These are phyloP conservation scores for Meganola albula DNA, from an alignment of 2,888 invertebrate species.

Conservation along the genomic window DNA sequence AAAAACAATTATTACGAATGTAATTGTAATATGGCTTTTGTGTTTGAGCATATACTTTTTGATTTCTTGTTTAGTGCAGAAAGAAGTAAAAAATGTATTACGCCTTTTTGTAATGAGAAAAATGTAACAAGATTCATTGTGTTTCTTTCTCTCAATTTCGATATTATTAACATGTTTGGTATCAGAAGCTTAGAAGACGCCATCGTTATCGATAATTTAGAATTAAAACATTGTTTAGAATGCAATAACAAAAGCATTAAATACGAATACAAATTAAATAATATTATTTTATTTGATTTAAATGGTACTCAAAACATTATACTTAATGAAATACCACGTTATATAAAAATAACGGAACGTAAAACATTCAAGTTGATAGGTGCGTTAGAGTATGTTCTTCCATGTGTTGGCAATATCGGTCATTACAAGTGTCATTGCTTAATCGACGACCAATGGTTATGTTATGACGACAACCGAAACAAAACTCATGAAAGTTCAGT, in stretches of 20 bases:
- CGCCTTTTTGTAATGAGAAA: conserved; percentile 9
- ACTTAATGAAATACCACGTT: conserved; percentile 9
- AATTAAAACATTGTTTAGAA: neutral
- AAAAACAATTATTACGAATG: conserved; percentile 10
- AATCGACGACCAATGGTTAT: conserved; percentile 4
- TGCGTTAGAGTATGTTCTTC: neutral
- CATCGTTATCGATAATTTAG: neutral
- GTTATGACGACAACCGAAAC: conserved; percentile 3
- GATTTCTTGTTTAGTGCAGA: conserved; percentile 7
- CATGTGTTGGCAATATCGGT: neutral
- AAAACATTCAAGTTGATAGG: conserved; percentile 6
- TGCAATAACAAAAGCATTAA: conserved; percentile 4
- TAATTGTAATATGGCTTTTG: conserved; percentile 13
- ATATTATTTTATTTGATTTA: conserved; percentile 2
- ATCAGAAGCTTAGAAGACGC: conserved; percentile 1
- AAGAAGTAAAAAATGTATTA: conserved; percentile 9
- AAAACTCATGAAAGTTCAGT: conserved; percentile 9
- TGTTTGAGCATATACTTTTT: conserved; percentile 8
- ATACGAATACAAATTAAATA: conserved; percentile 9
- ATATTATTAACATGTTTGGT: conserved; percentile 1
- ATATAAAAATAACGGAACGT: conserved; percentile 10
- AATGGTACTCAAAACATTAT: conserved; percentile 8
- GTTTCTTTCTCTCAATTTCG: conserved; percentile 2
- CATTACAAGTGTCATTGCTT: conserved; percentile 5
- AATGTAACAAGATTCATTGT: conserved; percentile 8